Evolutionary conservation across 1,140 invertebrate species (phyloP).

Genomic region (Scylla paramamosain): DNA sequence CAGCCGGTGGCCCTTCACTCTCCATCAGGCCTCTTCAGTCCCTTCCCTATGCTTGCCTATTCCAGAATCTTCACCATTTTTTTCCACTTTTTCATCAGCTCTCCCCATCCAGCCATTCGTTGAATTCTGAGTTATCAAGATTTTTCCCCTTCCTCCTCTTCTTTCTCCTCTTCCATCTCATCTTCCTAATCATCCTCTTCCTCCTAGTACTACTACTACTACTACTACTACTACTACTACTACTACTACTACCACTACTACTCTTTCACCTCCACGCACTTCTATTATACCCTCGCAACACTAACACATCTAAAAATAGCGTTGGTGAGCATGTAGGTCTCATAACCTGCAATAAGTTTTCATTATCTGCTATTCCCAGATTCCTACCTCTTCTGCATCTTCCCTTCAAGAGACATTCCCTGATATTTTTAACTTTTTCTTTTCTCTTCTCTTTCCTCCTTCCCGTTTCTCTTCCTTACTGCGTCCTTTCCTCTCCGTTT

Average conservation of each 20-base stretch:
- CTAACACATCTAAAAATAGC: too few relatives aligned
- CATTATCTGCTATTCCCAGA: too few relatives aligned
- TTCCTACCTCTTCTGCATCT: too few relatives aligned
- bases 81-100: background rate
- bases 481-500: background rate
- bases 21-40: too few relatives aligned
- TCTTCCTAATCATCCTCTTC: background rate
- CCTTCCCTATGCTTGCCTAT: background rate
- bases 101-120: background rate
- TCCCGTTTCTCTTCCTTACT: background rate
- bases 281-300: background rate
- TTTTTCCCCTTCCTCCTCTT: background rate
- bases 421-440: too few relatives aligned
- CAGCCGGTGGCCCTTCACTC: too few relatives aligned
- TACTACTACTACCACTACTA: conserved; percentile 22
- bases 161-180: background rate
- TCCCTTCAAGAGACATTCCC: too few relatives aligned
- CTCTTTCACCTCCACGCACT: background rate
- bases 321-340: too few relatives aligned
- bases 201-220: background rate
- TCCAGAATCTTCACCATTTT: background rate
- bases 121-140: too few relatives aligned
- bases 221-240: conserved; percentile 22
- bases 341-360: too few relatives aligned
- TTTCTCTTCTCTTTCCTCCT: background rate